These are phyloP conservation scores for Neolamprologus multifasciatus DNA, from an alignment of 2,797 vertebrate genomes.

Conservation along the genomic window DNA sequence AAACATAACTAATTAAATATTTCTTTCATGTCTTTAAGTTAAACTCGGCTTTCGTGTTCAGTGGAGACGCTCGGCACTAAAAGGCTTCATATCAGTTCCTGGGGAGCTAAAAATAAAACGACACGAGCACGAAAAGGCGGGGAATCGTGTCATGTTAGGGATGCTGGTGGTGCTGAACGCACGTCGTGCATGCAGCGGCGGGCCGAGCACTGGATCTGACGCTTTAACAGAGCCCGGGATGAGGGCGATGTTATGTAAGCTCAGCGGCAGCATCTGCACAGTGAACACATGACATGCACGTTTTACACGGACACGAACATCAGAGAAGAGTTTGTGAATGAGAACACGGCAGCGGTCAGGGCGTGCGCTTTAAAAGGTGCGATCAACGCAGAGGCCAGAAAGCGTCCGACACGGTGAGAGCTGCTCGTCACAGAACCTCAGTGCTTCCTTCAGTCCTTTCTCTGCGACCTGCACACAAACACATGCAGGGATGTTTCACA, in stretches of 20 bases:
- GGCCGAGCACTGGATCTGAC: background rate
- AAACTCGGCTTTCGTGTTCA: background rate
- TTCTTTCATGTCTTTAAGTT: background rate
- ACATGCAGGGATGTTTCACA: background rate
- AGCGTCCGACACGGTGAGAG: background rate
- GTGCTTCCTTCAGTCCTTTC: background rate
- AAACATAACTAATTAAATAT: too few species aligned
- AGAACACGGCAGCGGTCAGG: fast-evolving
- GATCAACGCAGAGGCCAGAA: background rate
- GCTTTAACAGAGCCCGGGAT: background rate
- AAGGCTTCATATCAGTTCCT: background rate
- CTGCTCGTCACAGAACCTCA: background rate
- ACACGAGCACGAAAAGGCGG: background rate
- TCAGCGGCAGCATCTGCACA: background rate
- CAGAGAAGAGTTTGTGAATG: background rate
- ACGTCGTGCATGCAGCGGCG: background rate
- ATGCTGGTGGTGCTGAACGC: background rate
- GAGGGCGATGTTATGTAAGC: background rate
- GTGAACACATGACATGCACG: background rate
- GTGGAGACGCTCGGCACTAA: fast-evolving
- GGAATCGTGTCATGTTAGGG: background rate
- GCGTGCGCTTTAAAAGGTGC: background rate
- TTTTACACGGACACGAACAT: background rate
- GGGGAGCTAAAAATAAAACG: background rate
- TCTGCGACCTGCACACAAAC: background rate